Conservation (phyloP, 2,113 vertebrate genomes). For the Cepphus grylle region DNA sequence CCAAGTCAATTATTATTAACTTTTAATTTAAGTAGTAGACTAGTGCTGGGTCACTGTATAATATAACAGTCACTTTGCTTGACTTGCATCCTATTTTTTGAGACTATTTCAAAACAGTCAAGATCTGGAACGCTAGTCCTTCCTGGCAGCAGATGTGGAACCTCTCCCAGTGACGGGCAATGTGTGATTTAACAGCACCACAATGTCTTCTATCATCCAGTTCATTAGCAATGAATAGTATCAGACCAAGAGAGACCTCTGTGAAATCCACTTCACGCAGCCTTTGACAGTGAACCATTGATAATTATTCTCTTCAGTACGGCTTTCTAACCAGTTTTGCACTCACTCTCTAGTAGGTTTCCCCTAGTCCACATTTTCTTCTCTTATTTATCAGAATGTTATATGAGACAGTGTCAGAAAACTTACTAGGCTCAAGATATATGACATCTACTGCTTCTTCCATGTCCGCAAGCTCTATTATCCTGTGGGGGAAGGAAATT, state of each 20-base stretch:
- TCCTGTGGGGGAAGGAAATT: not conserved
- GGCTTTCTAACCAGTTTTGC: not conserved
- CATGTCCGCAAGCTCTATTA: not conserved
- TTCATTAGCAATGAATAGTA: not conserved
- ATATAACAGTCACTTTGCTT: not conserved
- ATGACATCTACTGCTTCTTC: not conserved
- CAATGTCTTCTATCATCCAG: not conserved
- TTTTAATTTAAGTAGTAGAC: not conserved
- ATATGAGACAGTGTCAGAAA: not conserved
- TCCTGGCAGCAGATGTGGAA: not conserved
- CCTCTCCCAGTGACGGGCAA: not conserved
- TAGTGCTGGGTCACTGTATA: not conserved
- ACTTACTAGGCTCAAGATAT: not conserved
- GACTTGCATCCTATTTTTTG: not conserved
- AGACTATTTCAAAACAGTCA: not conserved
- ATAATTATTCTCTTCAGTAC: not conserved
- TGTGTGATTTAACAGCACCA: not conserved
- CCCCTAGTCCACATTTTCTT: not conserved
- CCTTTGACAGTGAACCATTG: not conserved
- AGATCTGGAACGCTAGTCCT: not conserved
- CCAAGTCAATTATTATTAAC: not conserved
- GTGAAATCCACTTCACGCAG: not conserved
- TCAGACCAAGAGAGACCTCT: not conserved
- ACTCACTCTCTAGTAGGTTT: not conserved
- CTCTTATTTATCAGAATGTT: conserved; percentile 8